These are phyloP conservation scores for Orthonyx spaldingii DNA, from an alignment of 2,113 vertebrate genomes.

Conservation along the genomic window DNA sequence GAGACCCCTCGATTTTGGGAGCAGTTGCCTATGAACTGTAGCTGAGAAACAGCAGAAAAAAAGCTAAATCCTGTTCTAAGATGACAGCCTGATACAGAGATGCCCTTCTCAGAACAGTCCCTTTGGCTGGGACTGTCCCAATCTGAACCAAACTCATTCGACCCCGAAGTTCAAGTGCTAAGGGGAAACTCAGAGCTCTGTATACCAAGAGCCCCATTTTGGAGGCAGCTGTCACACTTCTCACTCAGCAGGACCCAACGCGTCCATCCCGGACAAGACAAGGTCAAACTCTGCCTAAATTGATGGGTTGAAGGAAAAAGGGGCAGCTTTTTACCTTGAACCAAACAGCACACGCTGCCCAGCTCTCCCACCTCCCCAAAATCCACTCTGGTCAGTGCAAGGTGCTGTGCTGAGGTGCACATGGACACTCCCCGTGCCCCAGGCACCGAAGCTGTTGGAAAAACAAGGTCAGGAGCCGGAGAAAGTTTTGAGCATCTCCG, in stretches of 20 bases:
- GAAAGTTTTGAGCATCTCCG: not conserved
- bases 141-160: not conserved
- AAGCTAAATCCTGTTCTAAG: not conserved
- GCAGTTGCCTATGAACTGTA: not conserved
- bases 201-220: not conserved
- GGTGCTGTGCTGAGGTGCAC: fast-evolving
- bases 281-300: not conserved
- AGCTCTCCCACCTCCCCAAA: not conserved
- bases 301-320: not conserved
- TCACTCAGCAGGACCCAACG: not conserved
- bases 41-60: not conserved
- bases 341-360: not conserved
- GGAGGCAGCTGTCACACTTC: not conserved
- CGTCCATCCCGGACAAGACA: not conserved
- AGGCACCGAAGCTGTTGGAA: fast-evolving
- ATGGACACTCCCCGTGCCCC: fast-evolving
- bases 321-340: not conserved
- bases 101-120: not conserved
- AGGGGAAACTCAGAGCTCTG: not conserved
- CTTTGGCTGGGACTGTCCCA: fast-evolving
- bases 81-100: not conserved
- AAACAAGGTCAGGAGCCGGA: not conserved
- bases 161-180: not conserved
- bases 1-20: not conserved
- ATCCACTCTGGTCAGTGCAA: not conserved